These are phyloP conservation scores for Catharus minimus DNA, from an alignment of 2,113 vertebrate species.

Conservation along the genomic window DNA sequence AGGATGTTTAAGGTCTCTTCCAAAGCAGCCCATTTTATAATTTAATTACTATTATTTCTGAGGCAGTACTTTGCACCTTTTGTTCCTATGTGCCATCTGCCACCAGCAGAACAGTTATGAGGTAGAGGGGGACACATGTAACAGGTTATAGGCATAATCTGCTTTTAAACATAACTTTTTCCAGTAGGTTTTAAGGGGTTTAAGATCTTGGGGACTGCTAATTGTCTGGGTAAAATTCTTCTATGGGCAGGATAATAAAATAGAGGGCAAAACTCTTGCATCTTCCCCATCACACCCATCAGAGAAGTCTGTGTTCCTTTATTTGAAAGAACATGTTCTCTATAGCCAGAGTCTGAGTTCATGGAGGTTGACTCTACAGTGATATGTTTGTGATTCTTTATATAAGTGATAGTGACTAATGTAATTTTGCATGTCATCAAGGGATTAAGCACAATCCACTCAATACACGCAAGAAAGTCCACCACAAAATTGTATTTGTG, in stretches of 20 bases:
- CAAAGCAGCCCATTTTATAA: neutral
- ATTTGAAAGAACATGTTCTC: neutral
- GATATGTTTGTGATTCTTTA: neutral
- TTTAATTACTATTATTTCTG: neutral
- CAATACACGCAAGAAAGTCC: slow-evolving; percentile 1
- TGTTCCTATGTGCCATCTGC: neutral
- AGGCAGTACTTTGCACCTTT: neutral
- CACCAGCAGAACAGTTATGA: neutral
- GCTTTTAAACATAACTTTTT: neutral
- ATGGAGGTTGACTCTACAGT: neutral
- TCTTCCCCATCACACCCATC: neutral
- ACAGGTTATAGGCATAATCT: neutral
- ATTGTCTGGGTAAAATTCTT: neutral
- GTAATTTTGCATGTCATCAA: slow-evolving; percentile 11
- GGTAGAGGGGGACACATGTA: neutral
- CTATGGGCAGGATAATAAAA: neutral
- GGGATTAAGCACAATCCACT: slow-evolving; percentile 27
- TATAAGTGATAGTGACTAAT: slow-evolving; percentile 30
- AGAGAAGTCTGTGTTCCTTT: neutral
- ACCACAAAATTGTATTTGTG: neutral
- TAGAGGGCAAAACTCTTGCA: neutral
- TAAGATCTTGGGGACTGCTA: neutral
- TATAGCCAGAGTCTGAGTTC: neutral
- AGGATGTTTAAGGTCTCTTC: neutral
- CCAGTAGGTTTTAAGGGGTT: neutral